Conservation (phyloP, 2,797 vertebrate genomes). For the Phrynocephalus guinanensis region DNA sequence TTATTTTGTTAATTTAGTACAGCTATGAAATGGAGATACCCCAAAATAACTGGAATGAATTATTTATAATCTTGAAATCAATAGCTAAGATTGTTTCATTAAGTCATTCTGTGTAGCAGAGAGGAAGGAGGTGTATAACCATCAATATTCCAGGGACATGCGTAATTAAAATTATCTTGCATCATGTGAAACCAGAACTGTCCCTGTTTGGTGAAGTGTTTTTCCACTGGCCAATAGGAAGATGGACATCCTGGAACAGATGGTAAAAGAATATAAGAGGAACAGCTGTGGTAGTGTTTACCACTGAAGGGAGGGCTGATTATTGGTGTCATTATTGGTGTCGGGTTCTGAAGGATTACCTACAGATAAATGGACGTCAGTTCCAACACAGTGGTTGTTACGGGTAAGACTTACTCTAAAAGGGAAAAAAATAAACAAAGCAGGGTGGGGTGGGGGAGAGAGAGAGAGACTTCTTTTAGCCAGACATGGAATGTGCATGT, state of each 20-base stretch:
- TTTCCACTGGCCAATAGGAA: slow-evolving; percentile 36
- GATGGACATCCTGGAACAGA: slow-evolving; percentile 17
- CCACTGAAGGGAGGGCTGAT: slow-evolving; percentile 13
- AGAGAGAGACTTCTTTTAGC: slow-evolving; percentile 50
- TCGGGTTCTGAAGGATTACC: slow-evolving; percentile 39
- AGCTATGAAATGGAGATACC: neutral
- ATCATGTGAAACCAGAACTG: slow-evolving; percentile 17
- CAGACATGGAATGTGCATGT: slow-evolving; percentile 34
- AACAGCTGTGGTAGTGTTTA: slow-evolving; percentile 33
- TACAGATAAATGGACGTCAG: slow-evolving; percentile 63
- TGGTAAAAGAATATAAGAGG: slow-evolving; percentile 23
- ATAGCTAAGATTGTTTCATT: neutral
- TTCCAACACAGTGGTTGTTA: slow-evolving; percentile 71
- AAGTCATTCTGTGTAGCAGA: neutral
- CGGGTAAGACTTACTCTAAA: slow-evolving; percentile 66
- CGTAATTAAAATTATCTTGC: slow-evolving; percentile 32
- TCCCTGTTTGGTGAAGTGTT: slow-evolving; percentile 31
- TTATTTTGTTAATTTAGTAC: neutral
- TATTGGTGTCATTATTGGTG: slow-evolving; percentile 5
- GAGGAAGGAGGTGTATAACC: neutral
- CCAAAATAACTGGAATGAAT: neutral
- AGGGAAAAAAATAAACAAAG: too few relatives aligned
- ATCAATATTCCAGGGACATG: neutral
- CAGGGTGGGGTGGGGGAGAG: neutral
- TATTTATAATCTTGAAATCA: slow-evolving; percentile 14